phyloP scores from a whole-genome alignment of 2,888 invertebrate species.

The Erpobdella octoculata region DNA sequence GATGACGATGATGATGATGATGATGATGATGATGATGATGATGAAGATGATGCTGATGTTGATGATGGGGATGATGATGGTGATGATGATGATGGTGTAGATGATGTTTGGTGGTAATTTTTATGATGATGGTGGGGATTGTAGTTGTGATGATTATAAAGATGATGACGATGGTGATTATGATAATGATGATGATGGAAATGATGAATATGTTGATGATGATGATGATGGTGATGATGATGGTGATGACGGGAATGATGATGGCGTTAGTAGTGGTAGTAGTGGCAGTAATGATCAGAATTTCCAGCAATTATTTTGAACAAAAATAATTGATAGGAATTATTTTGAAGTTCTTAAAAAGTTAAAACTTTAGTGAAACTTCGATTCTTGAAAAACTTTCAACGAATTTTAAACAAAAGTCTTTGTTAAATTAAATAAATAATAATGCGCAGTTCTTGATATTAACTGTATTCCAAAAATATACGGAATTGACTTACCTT shows the following conservation, averaged over 20 bases:
- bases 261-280: too few species aligned
- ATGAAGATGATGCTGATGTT: not conserved
- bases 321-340: too few species aligned
- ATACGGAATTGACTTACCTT: not conserved
- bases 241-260: slow-evolving; percentile 4
- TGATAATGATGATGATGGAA: slow-evolving; percentile 14
- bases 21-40: not conserved
- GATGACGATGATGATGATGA: slow-evolving; percentile 17
- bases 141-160: not conserved
- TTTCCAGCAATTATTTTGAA: too few species aligned
- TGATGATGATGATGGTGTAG: not conserved
- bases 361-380: too few species aligned
- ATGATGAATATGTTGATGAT: slow-evolving; percentile 13
- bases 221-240: slow-evolving; percentile 13
- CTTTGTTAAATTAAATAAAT: too few species aligned
- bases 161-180: not conserved
- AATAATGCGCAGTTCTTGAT: too few species aligned
- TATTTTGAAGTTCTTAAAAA: too few species aligned
- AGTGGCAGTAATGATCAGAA: too few species aligned
- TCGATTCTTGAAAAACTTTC: too few species aligned
- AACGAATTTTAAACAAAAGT: too few species aligned
- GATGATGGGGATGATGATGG: not conserved
- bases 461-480: too few species aligned
- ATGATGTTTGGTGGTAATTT: too few species aligned
- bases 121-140: not conserved